These are phyloP conservation scores for Torymus tubicola DNA, from an alignment of 2,888 invertebrate species.

Conservation along the genomic window DNA sequence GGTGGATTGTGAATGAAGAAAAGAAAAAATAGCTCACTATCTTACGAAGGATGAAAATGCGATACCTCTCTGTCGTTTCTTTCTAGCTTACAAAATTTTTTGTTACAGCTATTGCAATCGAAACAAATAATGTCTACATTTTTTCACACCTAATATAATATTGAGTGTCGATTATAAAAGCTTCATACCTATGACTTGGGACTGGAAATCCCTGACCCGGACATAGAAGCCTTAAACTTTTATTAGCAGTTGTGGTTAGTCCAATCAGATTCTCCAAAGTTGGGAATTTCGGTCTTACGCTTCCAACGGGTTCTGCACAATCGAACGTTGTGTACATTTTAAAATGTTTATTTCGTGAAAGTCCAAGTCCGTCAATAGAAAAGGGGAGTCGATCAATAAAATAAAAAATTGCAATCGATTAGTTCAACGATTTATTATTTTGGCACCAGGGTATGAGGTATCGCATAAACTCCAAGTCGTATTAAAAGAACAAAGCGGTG, in stretches of 20 bases:
- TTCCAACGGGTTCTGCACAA: conserved; percentile 79
- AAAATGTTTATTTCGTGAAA: background rate
- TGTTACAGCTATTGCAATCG: background rate
- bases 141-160: background rate
- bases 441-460: conserved; percentile 41
- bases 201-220: conserved; percentile 85
- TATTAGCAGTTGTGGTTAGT: conserved; percentile 65
- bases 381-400: no score
- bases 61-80: conserved; percentile 52
- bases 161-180: conserved; percentile 45
- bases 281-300: conserved; percentile 80
- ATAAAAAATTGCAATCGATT: no score
- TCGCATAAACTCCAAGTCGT: conserved; percentile 53
- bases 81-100: background rate
- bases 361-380: no score
- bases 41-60: conserved; percentile 50
- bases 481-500: conserved; percentile 11
- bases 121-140: background rate
- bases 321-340: conserved; percentile 22
- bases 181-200: conserved; percentile 79
- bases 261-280: conserved; percentile 73
- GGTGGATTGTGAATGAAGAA: conserved; percentile 47
- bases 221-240: conserved; percentile 81
- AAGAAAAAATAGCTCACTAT: conserved; percentile 46
- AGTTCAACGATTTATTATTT: no score